Conservation (phyloP, 1,140 invertebrate species). For the Capitella teleta region DNA sequence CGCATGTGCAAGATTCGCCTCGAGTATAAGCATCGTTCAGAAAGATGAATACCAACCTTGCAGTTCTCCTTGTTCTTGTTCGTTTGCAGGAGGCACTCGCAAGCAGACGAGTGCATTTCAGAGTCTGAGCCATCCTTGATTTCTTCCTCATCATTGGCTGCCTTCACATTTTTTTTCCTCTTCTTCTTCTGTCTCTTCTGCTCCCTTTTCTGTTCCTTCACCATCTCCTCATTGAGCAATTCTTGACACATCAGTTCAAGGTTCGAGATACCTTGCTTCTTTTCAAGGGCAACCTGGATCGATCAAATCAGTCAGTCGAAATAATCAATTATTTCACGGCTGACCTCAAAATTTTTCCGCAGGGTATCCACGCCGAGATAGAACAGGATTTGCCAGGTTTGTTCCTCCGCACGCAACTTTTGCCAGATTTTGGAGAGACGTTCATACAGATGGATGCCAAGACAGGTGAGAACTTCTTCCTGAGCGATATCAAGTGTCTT, state of each 20-base stretch:
- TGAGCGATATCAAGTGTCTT: conserved; percentile 90
- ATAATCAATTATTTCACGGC: no score
- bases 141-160: background rate
- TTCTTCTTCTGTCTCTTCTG: conserved; percentile 63
- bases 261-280: conserved; percentile 76
- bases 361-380: conserved; percentile 75
- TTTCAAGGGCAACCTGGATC: conserved; percentile 65
- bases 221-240: conserved; percentile 55
- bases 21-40: conserved; percentile 32
- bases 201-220: conserved; percentile 77
- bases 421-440: conserved; percentile 72
- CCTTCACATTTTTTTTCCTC: background rate
- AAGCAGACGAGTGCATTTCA: no score
- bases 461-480: conserved; percentile 84
- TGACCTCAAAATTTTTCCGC: conserved; percentile 71
- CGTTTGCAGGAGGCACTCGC: no score
- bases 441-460: conserved; percentile 83
- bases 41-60: conserved; percentile 5
- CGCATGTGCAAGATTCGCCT: no score
- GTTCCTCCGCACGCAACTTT: conserved; percentile 74
- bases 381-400: conserved; percentile 78
- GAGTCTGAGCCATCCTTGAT: background rate
- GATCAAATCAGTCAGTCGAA: background rate
- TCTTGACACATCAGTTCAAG: conserved; percentile 40
- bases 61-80: conserved; percentile 5